phyloP scores from a whole-genome alignment of 2,113 vertebrate genomes.

The Saccopteryx leptura region DNA sequence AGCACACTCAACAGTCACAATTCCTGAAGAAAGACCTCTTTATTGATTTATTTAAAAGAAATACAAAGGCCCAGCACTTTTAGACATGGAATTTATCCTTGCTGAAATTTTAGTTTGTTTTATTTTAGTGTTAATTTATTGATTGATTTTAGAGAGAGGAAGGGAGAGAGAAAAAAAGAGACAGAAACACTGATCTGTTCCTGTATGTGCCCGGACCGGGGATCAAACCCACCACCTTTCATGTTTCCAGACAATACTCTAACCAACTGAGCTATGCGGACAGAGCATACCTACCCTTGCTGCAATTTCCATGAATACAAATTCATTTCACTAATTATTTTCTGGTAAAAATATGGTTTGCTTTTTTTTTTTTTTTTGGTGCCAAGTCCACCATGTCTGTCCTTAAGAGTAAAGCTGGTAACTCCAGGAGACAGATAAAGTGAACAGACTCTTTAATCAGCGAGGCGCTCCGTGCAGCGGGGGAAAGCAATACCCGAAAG shows the following conservation, averaged over 20 bases:
- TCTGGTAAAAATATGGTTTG: constrained; percentile 65
- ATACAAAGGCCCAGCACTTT: constrained; percentile 61
- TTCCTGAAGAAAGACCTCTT: constrained; percentile 55
- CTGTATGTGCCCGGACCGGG: too few species aligned
- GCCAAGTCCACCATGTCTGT: constrained; percentile 14
- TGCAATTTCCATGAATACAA: constrained; percentile 71
- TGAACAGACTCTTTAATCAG: constrained; percentile 65
- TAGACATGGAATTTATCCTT: constrained; percentile 50
- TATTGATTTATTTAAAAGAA: constrained; percentile 69
- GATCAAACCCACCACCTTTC: too few species aligned
- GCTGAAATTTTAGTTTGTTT: constrained; percentile 41
- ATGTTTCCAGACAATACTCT: too few species aligned
- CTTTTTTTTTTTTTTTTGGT: constrained; percentile 34
- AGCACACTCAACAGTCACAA: constrained; percentile 11
- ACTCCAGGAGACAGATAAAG: constrained; percentile 35
- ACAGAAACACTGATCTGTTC: too few species aligned
- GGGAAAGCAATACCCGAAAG: constrained; percentile 72
- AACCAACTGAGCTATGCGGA: too few species aligned
- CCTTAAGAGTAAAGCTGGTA: constrained; percentile 53
- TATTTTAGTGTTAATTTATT: too few species aligned
- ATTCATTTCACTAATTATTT: constrained; percentile 62
- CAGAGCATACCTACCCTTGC: not conserved
- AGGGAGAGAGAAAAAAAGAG: too few species aligned
- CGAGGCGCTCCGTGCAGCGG: not conserved
- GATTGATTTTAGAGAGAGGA: too few species aligned